Evolutionary conservation across 2,113 vertebrate genomes (phyloP).

Genomic region (Asarcornis scutulata): DNA sequence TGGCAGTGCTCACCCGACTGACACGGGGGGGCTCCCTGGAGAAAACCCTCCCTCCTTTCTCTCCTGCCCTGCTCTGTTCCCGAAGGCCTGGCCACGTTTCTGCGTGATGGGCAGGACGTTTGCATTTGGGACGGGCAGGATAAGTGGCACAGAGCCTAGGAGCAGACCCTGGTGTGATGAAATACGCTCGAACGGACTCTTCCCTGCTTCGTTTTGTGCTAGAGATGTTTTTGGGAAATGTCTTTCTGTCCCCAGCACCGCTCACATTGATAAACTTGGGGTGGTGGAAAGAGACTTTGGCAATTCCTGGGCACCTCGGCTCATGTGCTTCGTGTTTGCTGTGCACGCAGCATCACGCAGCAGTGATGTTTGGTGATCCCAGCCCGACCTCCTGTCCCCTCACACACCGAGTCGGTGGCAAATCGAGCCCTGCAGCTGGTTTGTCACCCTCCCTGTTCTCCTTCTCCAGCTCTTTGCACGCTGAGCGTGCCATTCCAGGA

Average conservation of each 20-base stretch:
- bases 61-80: neutral
- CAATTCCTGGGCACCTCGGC: neutral
- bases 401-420: neutral
- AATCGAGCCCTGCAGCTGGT: neutral
- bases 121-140: neutral
- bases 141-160: neutral
- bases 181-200: neutral
- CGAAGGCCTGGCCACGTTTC: accelerated
- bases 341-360: neutral
- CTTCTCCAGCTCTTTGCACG: neutral
- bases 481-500: neutral
- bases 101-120: neutral
- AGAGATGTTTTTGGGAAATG: neutral
- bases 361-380: neutral
- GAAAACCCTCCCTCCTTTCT: neutral
- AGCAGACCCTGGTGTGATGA: neutral
- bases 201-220: neutral
- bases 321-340: neutral
- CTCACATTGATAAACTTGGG: neutral
- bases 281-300: neutral
- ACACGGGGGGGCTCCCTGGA: neutral
- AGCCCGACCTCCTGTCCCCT: neutral
- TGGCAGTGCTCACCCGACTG: neutral
- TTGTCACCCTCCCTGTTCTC: neutral
- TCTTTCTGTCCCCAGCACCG: neutral